Evolutionary conservation across 2,888 invertebrate species (phyloP).

Genomic region (Lithophane semibrunnea): DNA sequence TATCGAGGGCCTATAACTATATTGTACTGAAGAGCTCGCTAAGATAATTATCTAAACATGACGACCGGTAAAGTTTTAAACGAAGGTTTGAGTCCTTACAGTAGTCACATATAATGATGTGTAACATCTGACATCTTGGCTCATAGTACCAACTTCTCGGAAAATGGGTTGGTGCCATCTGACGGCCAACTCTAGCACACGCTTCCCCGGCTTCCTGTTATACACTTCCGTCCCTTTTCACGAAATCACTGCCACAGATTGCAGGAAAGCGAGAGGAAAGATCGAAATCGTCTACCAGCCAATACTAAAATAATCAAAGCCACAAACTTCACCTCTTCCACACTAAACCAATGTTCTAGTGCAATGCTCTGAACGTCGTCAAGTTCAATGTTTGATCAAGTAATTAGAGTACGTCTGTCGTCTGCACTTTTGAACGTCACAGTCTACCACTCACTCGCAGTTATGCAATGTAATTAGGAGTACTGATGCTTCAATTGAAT

Average conservation of each 20-base stretch:
- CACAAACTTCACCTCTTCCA: constrained; percentile 35
- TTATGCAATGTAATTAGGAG: constrained; percentile 42
- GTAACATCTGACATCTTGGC: too few species aligned
- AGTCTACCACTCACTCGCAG: constrained; percentile 8
- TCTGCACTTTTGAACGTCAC: constrained; percentile 75
- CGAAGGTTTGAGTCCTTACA: too few species aligned
- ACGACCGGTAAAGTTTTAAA: neutral
- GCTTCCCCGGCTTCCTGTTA: too few species aligned
- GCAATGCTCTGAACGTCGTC: constrained; percentile 28
- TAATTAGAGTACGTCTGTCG: constrained; percentile 78
- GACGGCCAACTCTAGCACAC: too few species aligned
- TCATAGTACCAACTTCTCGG: too few species aligned
- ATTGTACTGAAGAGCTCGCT: neutral
- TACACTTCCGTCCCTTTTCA: too few species aligned
- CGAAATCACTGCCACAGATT: too few species aligned
- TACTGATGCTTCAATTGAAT: constrained; percentile 16
- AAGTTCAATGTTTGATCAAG: constrained; percentile 81
- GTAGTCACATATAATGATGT: too few species aligned
- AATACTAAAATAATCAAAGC: neutral
- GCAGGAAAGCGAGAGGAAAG: too few species aligned
- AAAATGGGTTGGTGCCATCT: too few species aligned
- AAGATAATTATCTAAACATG: neutral
- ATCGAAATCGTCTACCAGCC: too few species aligned
- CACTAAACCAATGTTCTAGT: constrained; percentile 36
- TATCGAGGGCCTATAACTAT: neutral